These are phyloP conservation scores for Dromococcyx pavoninus DNA, from an alignment of 2,797 vertebrate genomes.

Conservation along the genomic window DNA sequence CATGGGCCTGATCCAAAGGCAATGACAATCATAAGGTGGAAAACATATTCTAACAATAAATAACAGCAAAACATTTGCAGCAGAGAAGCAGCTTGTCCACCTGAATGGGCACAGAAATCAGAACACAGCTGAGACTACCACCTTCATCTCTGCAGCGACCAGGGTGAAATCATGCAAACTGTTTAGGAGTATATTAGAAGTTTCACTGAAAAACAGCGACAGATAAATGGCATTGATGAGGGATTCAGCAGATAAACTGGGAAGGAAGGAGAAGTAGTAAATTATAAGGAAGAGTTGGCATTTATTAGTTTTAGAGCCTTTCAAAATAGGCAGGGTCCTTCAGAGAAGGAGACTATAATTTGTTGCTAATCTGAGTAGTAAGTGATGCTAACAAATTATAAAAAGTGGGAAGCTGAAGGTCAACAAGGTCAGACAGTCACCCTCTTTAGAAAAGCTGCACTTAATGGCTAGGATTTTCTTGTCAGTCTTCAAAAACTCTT, in stretches of 20 bases:
- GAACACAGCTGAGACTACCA: neutral
- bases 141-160: neutral
- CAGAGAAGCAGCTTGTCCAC: neutral
- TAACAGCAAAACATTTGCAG: neutral
- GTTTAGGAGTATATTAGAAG: neutral
- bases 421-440: neutral
- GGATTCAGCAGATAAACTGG: neutral
- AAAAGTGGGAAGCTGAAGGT: neutral
- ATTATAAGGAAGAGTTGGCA: neutral
- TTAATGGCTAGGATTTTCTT: neutral
- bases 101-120: neutral
- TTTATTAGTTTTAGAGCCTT: neutral
- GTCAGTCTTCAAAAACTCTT: neutral
- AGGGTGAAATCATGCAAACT: neutral
- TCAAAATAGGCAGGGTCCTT: neutral
- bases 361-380: neutral
- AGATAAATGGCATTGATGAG: neutral
- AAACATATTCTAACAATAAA: neutral
- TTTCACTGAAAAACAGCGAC: neutral
- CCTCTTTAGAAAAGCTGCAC: neutral
- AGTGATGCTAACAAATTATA: neutral
- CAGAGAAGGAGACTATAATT: neutral
- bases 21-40: neutral
- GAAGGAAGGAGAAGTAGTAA: neutral
- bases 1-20: neutral